phyloP scores from a whole-genome alignment of 2,797 vertebrate genomes.

The Enteromius thamalakanensis region DNA sequence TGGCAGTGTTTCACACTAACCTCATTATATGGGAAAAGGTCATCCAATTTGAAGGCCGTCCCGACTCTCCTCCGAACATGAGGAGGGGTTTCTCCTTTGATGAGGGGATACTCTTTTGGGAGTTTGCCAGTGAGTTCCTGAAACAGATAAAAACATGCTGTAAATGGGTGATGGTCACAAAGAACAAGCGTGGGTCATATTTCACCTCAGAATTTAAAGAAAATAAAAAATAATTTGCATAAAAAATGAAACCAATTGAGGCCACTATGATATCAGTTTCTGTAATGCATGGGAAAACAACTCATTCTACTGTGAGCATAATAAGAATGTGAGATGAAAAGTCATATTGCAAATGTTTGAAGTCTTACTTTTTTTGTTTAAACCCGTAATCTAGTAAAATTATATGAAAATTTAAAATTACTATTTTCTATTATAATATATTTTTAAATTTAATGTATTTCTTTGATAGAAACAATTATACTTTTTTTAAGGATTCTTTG shows the following conservation, averaged over 20 bases:
- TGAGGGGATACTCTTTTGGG: constrained; percentile 93
- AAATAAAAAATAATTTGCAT: not conserved
- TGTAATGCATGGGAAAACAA: not conserved
- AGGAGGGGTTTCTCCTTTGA: constrained; percentile 87
- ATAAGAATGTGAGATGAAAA: not conserved
- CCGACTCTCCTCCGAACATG: constrained; percentile 89
- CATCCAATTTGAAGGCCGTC: constrained; percentile 90
- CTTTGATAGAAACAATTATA: not conserved
- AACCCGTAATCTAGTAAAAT: too few species aligned
- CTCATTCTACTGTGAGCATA: not conserved
- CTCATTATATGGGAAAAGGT: constrained; percentile 90
- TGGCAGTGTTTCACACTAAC: constrained; percentile 65
- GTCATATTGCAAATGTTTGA: not conserved
- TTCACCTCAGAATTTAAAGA: not conserved
- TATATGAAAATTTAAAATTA: not conserved
- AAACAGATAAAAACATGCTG: constrained; percentile 6
- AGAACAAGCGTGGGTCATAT: not conserved
- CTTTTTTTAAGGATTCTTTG: not conserved
- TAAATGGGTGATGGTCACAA: not conserved
- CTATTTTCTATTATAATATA: not conserved
- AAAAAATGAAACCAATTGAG: not conserved
- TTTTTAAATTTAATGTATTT: not conserved
- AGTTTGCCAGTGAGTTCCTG: constrained; percentile 95
- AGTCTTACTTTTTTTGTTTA: too few species aligned
- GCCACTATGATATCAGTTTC: not conserved